Evolutionary conservation across 2,113 vertebrate genomes (phyloP), one percentile per base, ranked within the genome.

Genomic region (Meriones unguiculatus): DNA sequence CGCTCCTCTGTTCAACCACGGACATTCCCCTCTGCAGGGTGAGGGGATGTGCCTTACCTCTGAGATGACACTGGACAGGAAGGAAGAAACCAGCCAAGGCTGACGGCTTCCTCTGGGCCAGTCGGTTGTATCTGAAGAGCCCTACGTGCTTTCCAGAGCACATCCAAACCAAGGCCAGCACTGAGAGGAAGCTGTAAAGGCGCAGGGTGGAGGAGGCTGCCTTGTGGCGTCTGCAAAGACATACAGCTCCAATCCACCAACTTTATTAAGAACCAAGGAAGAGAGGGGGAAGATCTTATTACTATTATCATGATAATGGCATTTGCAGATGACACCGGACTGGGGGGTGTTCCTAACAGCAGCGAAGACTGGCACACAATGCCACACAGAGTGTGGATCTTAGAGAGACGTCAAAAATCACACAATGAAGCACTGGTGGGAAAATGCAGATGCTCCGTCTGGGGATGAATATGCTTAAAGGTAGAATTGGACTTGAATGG

Each of bases 361-460:
- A 24, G 54, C 25, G 38, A 90, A 96, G 96, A 94, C 90, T 88
- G 96, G 96, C 95, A 96, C 88, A 96, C 92, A 95, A 92, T 89
- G 57, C 94, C 89, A 85, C 70, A 72, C 78, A 62, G 85, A 25
- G 72, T 32, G 62, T 57, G 72, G 89, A 85, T 90, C 93, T 92
- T 78, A 57, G 85, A 91, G 94, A 86, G 72, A 93, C 95, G 91
- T 97, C 97, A 97, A 94, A 94, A 92, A 85, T 84, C 95, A 96
- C 93, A 95, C 96, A 96, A 90, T 93, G 93, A 96, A 78, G 72
- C 77, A 38, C 78, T 24, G 62, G 87, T 64, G 87, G 93, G 81
- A 77, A 96, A 97, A 97, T 93, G 95, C 96, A 94, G 93, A 96
- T 86, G 73, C 96, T 97, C 91, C 95, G 70, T 85, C 96, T 92